phyloP scores from a whole-genome alignment of 1,140 invertebrate species.

The Temnothorax nylanderi region DNA sequence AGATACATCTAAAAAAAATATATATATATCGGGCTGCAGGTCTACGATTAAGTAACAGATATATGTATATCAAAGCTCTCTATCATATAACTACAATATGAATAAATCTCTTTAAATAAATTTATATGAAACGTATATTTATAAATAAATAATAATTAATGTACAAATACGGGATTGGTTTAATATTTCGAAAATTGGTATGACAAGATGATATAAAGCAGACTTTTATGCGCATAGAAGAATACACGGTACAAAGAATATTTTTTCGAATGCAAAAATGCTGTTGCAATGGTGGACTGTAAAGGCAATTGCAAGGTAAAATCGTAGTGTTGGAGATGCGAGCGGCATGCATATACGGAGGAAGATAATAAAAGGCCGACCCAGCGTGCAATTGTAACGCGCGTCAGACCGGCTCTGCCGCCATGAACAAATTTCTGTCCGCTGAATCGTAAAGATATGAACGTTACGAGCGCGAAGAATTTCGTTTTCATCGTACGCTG shows the following conservation, averaged over 20 bases:
- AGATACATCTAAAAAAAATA: not conserved
- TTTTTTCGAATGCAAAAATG: slow-evolving; percentile 4
- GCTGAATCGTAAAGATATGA: slow-evolving; percentile 30
- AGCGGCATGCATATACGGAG: not conserved
- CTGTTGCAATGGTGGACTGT: not conserved
- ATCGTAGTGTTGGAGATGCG: slow-evolving; percentile 6
- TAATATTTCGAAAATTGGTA: not conserved
- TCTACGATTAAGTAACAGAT: not conserved
- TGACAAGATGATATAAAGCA: not conserved
- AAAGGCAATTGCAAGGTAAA: not conserved
- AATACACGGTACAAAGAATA: not conserved
- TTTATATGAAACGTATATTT: not conserved
- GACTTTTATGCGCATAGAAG: not conserved
- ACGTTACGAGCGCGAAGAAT: slow-evolving; percentile 29
- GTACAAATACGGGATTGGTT: not conserved
- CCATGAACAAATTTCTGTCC: slow-evolving; percentile 33
- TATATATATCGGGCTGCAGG: not conserved
- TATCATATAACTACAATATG: not conserved
- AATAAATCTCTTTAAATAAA: not conserved
- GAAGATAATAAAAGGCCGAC: slow-evolving; percentile 50
- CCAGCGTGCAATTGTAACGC: slow-evolving; percentile 30
- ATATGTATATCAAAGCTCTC: not conserved
- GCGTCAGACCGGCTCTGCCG: not conserved
- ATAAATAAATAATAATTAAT: not conserved
- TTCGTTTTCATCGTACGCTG: slow-evolving; percentile 30